Conservation (phyloP, 2,797 vertebrate genomes). For the Merluccius polli region DNA sequence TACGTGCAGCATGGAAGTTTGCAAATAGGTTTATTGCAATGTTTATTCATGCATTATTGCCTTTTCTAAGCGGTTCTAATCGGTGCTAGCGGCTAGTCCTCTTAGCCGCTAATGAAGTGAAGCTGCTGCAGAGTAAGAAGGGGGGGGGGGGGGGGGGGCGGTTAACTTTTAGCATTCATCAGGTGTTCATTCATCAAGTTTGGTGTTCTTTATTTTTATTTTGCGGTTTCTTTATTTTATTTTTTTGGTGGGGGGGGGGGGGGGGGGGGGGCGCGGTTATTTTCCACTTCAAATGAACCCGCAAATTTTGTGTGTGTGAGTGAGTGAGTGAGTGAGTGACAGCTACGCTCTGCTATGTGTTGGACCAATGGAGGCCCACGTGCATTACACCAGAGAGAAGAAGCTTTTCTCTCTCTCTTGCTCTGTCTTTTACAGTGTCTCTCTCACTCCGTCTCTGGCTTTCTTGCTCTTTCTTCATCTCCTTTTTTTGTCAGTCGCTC, state of each 20-base stretch:
- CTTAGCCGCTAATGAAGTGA: constrained; percentile 40
- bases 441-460: background rate
- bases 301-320: too few relatives aligned
- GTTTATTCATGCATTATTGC: too few relatives aligned
- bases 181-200: constrained; percentile 35
- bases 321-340: constrained; percentile 12
- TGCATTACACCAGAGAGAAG: constrained; percentile 43
- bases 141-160: constrained; percentile 41
- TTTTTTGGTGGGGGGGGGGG: background rate
- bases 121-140: constrained; percentile 15
- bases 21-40: too few relatives aligned
- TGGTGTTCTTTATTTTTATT: background rate
- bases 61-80: too few relatives aligned
- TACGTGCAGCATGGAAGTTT: too few relatives aligned
- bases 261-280: constrained; percentile 53
- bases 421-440: background rate
- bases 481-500: background rate
- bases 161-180: constrained; percentile 47
- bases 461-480: background rate
- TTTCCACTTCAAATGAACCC: constrained; percentile 56
- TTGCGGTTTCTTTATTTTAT: background rate
- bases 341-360: constrained; percentile 28
- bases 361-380: constrained; percentile 34
- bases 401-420: too few relatives aligned
- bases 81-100: constrained; percentile 19